Evolutionary conservation across 2,797 vertebrate genomes (phyloP).

Genomic region (Oophaga sylvatica): DNA sequence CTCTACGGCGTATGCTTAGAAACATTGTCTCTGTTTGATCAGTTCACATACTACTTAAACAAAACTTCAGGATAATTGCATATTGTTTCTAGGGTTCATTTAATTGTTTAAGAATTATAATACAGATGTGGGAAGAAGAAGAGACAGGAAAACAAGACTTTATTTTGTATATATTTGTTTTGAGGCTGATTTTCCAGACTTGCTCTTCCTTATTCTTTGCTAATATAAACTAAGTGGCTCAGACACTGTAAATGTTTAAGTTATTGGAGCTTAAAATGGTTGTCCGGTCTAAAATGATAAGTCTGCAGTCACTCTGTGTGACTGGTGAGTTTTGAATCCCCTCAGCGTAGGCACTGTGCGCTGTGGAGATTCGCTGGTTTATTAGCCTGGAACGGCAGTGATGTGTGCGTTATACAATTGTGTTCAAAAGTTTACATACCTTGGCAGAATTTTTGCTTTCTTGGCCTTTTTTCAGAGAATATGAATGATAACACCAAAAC

Average conservation of each 20-base stretch:
- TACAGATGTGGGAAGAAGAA: conserved; percentile 40
- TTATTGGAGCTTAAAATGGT: no score
- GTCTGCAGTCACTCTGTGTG: no score
- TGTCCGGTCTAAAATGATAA: no score
- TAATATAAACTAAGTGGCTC: conserved; percentile 53
- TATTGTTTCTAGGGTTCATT: neutral
- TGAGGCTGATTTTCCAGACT: conserved; percentile 50
- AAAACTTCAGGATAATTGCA: conserved; percentile 1
- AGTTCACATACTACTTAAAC: conserved; percentile 27
- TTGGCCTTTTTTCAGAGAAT: no score
- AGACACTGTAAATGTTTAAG: conserved; percentile 17
- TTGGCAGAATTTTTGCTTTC: no score
- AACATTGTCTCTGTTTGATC: conserved; percentile 22
- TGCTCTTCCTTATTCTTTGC: conserved; percentile 28
- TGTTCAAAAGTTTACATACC: no score
- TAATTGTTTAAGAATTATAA: neutral
- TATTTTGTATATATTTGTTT: conserved; percentile 59
- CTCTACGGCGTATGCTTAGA: neutral
- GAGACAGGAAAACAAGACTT: conserved; percentile 55
- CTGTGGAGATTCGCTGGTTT: no score
- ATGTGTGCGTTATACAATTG: no score
- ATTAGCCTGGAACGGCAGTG: no score
- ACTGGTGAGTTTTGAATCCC: no score
- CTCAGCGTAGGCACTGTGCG: no score
- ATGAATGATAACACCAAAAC: no score